Conservation (phyloP, 2,888 invertebrate genomes). For the Eupithecia exiguata region DNA sequence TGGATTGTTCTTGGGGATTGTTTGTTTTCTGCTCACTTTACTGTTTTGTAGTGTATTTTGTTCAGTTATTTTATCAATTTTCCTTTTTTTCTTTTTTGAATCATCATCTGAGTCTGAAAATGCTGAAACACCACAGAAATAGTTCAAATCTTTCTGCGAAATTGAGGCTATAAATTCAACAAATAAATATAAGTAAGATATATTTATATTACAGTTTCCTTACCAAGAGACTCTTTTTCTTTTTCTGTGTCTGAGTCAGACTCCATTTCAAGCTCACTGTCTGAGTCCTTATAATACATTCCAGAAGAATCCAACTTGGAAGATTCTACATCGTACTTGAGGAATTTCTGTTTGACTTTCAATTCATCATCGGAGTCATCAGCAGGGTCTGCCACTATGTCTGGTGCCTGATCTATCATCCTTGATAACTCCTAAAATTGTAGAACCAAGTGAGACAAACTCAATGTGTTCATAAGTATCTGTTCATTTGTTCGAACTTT, state of each 20-base stretch:
- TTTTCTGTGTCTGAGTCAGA: slow-evolving; percentile 82
- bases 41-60: slow-evolving; percentile 72
- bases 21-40: slow-evolving; percentile 50
- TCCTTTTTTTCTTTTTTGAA: slow-evolving; percentile 51
- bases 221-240: slow-evolving; percentile 84
- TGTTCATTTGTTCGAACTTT: neutral
- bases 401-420: slow-evolving; percentile 86
- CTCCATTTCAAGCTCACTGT: slow-evolving; percentile 86
- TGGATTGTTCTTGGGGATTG: slow-evolving; percentile 84
- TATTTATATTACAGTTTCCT: slow-evolving; percentile 6
- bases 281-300: slow-evolving; percentile 86
- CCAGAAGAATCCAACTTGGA: slow-evolving; percentile 88
- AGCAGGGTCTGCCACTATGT: slow-evolving; percentile 86
- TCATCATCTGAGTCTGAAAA: slow-evolving; percentile 87
- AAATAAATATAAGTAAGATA: neutral
- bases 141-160: neutral
- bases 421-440: slow-evolving; percentile 81
- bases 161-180: neutral
- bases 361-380: slow-evolving; percentile 85
- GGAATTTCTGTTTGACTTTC: slow-evolving; percentile 80
- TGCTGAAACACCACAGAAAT: slow-evolving; percentile 65
- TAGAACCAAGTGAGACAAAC: neutral
- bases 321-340: slow-evolving; percentile 86
- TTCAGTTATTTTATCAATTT: slow-evolving; percentile 71
- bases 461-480: neutral